Base-by-base conservation (phyloP, 64 coral and sea anemone species). In the Dendronephthya gigantea region DNA sequence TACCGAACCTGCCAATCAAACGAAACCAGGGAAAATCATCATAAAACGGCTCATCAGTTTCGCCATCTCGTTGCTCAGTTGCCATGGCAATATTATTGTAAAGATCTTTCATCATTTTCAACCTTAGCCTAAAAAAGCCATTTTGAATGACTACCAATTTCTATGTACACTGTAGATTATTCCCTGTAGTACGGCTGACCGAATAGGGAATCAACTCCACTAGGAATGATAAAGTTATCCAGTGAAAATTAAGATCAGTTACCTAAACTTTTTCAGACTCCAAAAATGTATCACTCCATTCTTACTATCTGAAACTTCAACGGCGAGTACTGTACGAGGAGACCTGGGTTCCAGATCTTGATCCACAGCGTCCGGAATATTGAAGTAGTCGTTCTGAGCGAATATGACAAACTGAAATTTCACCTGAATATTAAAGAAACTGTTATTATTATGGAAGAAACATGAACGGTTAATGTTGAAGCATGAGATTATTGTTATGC, bases 11-110 rank as follows among this genome's bases (percentile, higher is more conserved):
- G 66, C 95, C 95, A 83, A 98, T 66, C 17, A 93, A 36, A 49
- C 90, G 76, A 29, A 98, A 98, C 95, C 95, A 98, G 0, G 95
- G 95, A 6, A 98, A 91, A 2, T 93, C 90, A 40, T 93, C 95
- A 35, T 98, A 98, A 50, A 98, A 98, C 30, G 92, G 92, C 38
- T 98, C 95, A 25, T 82, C 92, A 25, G 85, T 87, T 79, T 79
- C 72, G 15, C 15, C 15, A 37, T 79, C 37, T 15, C 32, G 34
- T 0, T 7, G 29, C 32, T 36, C 32, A 37, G 72, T 29, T 79
- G 19, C 72, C 72, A 66, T 66, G 19, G 58, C 29, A n/a, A 66
- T 14, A 22, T 39, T 79, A 15, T 79, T 7, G 36, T 79, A 79
- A 5, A 79, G 72, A 34, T 79, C 37, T 29, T 79, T 79, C 72